phyloP scores from a whole-genome alignment of 2,113 vertebrate species.

The Cacatua alba region DNA sequence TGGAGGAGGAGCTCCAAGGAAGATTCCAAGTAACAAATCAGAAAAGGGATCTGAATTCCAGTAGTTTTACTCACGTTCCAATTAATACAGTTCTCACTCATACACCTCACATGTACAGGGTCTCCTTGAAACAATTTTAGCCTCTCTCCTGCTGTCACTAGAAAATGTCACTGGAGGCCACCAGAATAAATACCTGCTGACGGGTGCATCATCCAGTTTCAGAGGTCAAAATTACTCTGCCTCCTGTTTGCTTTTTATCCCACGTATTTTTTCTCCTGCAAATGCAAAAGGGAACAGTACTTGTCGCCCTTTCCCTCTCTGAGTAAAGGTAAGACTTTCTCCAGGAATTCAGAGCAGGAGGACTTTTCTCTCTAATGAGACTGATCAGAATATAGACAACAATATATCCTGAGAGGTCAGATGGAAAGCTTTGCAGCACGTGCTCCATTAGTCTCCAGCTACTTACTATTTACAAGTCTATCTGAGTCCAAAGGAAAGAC shows the following conservation, averaged over 20 bases:
- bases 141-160: neutral
- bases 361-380: constrained; percentile 21
- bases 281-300: neutral
- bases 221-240: neutral
- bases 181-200: constrained; percentile 25
- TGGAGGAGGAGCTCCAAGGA: constrained; percentile 2
- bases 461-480: constrained; percentile 21
- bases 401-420: neutral
- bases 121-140: constrained; percentile 22
- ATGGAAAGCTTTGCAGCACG: constrained; percentile 34
- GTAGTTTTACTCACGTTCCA: constrained; percentile 40
- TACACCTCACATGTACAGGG: neutral
- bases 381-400: neutral
- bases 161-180: constrained; percentile 19
- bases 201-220: constrained; percentile 12
- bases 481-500: constrained; percentile 1
- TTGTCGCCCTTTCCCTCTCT: neutral
- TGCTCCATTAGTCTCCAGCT: constrained; percentile 6
- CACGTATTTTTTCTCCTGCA: neutral
- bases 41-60: constrained; percentile 26
- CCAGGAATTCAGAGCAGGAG: neutral
- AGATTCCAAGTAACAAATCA: constrained; percentile 33
- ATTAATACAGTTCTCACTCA: neutral
- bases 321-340: neutral
- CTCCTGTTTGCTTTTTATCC: neutral